Percentiles rank a stretch among this genome's conserved stretches.
Conservation (phyloP, 1,140 invertebrate genomes). For the Penaeus indicus region DNA sequence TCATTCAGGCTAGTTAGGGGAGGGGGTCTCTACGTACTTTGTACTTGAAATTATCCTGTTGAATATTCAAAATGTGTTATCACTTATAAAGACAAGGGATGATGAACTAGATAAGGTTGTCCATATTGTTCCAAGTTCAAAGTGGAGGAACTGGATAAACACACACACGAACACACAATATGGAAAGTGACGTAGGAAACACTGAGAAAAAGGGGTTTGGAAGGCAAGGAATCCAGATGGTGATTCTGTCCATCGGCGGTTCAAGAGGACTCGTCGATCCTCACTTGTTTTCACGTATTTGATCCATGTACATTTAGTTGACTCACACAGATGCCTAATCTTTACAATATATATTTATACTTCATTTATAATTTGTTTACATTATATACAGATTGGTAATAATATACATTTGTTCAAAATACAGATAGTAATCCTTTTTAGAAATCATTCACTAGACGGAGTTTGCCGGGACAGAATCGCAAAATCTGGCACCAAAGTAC, state of each 20-base stretch:
- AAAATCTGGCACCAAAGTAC: slow-evolving; percentile 34
- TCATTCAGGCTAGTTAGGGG: slow-evolving; percentile 56
- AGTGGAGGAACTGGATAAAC: slow-evolving; percentile 60
- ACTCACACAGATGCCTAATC: slow-evolving; percentile 22
- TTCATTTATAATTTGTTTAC: slow-evolving; percentile 23
- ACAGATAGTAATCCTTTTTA: no score
- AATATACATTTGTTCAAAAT: background rate
- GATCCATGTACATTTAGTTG: background rate
- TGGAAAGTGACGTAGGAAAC: slow-evolving; percentile 63
- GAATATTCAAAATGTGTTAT: slow-evolving; percentile 56
- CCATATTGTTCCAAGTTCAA: slow-evolving; percentile 59
- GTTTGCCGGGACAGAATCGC: slow-evolving; percentile 53
- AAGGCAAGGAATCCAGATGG: slow-evolving; percentile 52
- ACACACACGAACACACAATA: slow-evolving; percentile 64
- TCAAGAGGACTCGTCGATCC: background rate
- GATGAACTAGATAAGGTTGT: slow-evolving; percentile 60
- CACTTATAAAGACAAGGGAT: slow-evolving; percentile 57
- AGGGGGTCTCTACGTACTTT: slow-evolving; percentile 50
- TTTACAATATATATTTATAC: slow-evolving; percentile 48
- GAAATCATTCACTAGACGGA: background rate
- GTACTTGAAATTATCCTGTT: slow-evolving; percentile 64
- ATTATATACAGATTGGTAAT: slow-evolving; percentile 9
- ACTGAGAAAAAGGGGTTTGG: slow-evolving; percentile 55
- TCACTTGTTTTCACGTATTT: background rate
- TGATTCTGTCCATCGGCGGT: slow-evolving; percentile 48